phyloP scores from a whole-genome alignment of 2,113 vertebrate species.

The Mirounga angustirostris region DNA sequence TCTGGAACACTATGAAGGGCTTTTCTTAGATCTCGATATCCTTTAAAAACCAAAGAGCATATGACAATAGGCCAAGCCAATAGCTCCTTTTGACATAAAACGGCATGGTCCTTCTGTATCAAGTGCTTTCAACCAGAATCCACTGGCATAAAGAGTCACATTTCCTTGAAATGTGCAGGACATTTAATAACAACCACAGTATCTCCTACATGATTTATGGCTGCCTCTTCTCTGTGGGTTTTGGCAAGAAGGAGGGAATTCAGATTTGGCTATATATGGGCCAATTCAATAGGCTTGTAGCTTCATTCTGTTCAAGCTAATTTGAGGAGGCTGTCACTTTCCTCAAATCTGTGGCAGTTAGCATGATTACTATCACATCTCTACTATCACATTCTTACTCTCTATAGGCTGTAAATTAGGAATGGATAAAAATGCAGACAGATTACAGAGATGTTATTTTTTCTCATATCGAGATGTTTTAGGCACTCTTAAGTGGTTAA shows the following conservation, averaged over 20 bases:
- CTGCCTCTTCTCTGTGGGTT: slow-evolving; percentile 41
- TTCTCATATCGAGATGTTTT: slow-evolving; percentile 57
- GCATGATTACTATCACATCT: slow-evolving; percentile 69
- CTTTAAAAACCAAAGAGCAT: slow-evolving; percentile 74
- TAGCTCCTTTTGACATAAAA: slow-evolving; percentile 72
- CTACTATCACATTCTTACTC: slow-evolving; percentile 61
- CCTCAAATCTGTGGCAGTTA: slow-evolving; percentile 65
- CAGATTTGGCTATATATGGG: slow-evolving; percentile 69
- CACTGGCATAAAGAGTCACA: slow-evolving; percentile 67
- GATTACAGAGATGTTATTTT: slow-evolving; percentile 61
- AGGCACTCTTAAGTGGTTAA: slow-evolving; percentile 68
- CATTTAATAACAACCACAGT: slow-evolving; percentile 54
- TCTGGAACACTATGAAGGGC: background rate
- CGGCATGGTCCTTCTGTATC: background rate
- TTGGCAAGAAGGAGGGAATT: slow-evolving; percentile 73
- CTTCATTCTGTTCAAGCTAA: slow-evolving; percentile 73
- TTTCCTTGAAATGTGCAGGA: slow-evolving; percentile 68
- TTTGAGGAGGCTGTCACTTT: slow-evolving; percentile 79
- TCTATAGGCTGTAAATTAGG: slow-evolving; percentile 65
- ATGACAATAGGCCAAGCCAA: slow-evolving; percentile 70
- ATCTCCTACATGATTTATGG: slow-evolving; percentile 73
- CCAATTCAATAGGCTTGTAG: background rate
- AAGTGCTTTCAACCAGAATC: slow-evolving; percentile 76
- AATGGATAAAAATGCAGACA: slow-evolving; percentile 71
- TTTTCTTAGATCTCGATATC: slow-evolving; percentile 49